Evolutionary conservation across 2,888 invertebrate genomes (phyloP), one percentile per base, ranked within the genome.

Genomic region (Pardosa pseudoannulata): DNA sequence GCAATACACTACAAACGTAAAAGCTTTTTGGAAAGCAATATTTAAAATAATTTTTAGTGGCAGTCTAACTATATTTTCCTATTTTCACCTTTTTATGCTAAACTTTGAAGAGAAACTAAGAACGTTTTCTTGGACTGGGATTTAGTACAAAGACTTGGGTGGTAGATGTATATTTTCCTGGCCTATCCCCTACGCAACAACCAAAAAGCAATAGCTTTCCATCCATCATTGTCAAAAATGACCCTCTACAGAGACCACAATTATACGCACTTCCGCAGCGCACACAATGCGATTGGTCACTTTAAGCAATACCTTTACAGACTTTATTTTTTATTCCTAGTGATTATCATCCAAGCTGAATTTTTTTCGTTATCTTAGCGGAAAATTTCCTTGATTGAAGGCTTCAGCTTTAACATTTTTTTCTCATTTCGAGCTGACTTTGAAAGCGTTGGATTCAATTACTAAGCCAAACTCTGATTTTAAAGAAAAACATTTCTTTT

Each of bases 161-260:
- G n/a, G n/a, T n/a, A n/a, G n/a, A n/a, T n/a, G n/a, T n/a, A n/a
- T n/a, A n/a, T n/a, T n/a, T n/a, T n/a, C n/a, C n/a, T n/a, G n/a
- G n/a, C n/a, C n/a, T n/a, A 9, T 7, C 36, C 9, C 5, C 46
- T 16, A 16, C 46, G 2, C 46, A 46, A 19, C 36, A 5, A n/a
- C n/a, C n/a, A n/a, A n/a, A n/a, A n/a, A n/a, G n/a, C n/a, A n/a
- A 56, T 23, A 56, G 56, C 56, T 23, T 23, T 23, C 23, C 56
- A 56, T 56, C 56, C 56, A 56, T 56, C 56, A 56, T 23, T 56
- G 56, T 23, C 56, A 23, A 23, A 3, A 56, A 56, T 23, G 56
- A 23, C 23, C 23, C 23, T 16, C 23, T 1, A 6, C 19, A 23
- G 23, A 56, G 56, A 56, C 16, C 7, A 7, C 23, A 56, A 56